Base-by-base conservation (phyloP, 2,113 vertebrate genomes). In the Pontoporia blainvillei region DNA sequence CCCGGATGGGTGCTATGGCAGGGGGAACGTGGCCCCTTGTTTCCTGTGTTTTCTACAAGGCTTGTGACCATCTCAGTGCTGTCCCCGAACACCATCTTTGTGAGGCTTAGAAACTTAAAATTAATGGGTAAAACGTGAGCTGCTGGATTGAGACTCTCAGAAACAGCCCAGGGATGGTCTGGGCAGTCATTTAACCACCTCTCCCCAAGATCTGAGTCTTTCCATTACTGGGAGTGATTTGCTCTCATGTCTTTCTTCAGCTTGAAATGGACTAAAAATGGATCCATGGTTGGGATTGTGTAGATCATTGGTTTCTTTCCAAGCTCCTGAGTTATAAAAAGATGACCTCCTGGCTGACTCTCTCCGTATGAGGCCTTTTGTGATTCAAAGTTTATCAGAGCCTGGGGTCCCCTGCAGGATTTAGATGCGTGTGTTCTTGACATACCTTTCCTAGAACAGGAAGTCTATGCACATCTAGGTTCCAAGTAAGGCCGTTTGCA, bases 291-390 rank as follows among this genome's bases (percentile, higher is more conserved):
- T 88, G 75, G 44, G 25, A 21, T 93, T 92, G 94, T 90, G 64
- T 67, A 73, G n/a, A 79, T 34, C 67, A 88, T 9, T 23, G 17
- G 12, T 64, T 95, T 86, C 46, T 93, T 93, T 72, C 69, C 29
- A 90, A 49, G 57, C 27, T 83, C 69, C 52, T 89, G 17, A 76
- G 21, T 76, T 82, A 61, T 18, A 61, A 72, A 89, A 67, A 41
- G 15, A 31, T 49, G 34, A 21, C 34, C 3, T 31, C 31, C 12
- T 25, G 72, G 44, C 23, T 17, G 0, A 52, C 17, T 11, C 5
- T 36, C 27, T 64, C 46, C 39, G 18, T 31, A 8, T 44, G 36
- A 62, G 44, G 15, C 57, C 44, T 72, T 52, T 72, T 52, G 8
- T 46, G 39, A 71, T 20, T 23, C 9, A 29, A 57, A 46, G 44